A percentile compares a stretch with the other conserved stretches of the same genome.
phyloP scores from a whole-genome alignment of 2,113 vertebrate species.

The Cephalopholis sonnerati region DNA sequence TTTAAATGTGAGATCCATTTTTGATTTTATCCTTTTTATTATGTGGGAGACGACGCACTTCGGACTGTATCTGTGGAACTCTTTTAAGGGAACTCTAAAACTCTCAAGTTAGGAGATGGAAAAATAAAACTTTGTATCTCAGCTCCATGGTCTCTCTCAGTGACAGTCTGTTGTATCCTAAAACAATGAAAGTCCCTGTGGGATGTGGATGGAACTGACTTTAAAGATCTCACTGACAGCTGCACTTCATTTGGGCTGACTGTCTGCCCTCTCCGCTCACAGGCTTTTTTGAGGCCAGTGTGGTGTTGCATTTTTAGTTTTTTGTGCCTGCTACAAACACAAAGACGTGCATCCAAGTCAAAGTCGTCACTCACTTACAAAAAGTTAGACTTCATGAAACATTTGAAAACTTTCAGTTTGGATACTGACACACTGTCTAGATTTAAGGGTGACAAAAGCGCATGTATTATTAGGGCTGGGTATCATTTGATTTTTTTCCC shows the following conservation, averaged over 20 bases:
- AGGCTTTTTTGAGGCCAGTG: neutral
- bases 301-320: neutral
- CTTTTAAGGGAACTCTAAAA: neutral
- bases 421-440: too few relatives aligned
- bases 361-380: neutral
- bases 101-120: conserved; percentile 1
- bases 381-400: neutral
- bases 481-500: too few relatives aligned
- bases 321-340: neutral
- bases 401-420: neutral
- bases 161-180: neutral
- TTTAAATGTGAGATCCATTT: conserved; percentile 25
- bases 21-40: neutral
- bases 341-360: neutral
- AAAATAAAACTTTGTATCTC: neutral
- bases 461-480: too few relatives aligned
- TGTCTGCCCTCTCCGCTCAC: neutral
- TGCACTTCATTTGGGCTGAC: neutral
- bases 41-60: neutral
- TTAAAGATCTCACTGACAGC: conserved; percentile 9
- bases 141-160: neutral
- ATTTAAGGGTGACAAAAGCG: too few relatives aligned
- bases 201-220: neutral
- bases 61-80: conserved; percentile 1
- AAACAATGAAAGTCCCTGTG: neutral